These are phyloP conservation scores for Leptopilina syphax DNA, from an alignment of 2,888 invertebrate species.

Conservation along the genomic window DNA sequence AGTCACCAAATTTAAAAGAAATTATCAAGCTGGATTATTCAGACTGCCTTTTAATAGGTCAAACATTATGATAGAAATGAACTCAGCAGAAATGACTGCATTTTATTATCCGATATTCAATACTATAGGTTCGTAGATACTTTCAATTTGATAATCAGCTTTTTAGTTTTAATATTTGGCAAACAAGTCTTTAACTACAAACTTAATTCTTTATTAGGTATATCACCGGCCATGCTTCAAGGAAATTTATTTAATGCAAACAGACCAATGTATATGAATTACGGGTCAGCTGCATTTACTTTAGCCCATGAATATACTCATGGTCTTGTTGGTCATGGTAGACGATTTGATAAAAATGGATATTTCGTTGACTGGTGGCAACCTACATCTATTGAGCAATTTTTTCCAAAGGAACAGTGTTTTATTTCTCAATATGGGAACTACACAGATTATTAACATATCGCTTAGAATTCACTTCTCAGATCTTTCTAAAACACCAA, in stretches of 20 bases:
- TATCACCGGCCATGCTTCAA: conserved; percentile 95
- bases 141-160: no score
- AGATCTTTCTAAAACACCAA: no score
- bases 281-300: conserved; percentile 92
- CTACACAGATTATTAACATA: background rate
- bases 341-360: conserved; percentile 94
- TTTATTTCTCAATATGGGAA: background rate
- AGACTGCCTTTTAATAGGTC: conserved; percentile 78
- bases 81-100: no score
- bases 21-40: conserved; percentile 76
- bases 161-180: background rate
- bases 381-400: conserved; percentile 87
- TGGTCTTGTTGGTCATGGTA: conserved; percentile 91
- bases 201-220: conserved; percentile 79
- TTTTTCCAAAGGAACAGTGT: conserved; percentile 69
- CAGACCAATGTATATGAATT: conserved; percentile 94
- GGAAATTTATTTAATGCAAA: conserved; percentile 93
- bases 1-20: conserved; percentile 77
- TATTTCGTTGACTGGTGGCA: conserved; percentile 97
- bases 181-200: background rate
- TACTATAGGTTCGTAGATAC: no score
- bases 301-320: conserved; percentile 95
- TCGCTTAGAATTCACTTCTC: no score
- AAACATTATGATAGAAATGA: conserved; percentile 74
- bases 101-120: no score